phyloP scores from a whole-genome alignment of 2,113 vertebrate species.

The Tenrec ecaudatus region DNA sequence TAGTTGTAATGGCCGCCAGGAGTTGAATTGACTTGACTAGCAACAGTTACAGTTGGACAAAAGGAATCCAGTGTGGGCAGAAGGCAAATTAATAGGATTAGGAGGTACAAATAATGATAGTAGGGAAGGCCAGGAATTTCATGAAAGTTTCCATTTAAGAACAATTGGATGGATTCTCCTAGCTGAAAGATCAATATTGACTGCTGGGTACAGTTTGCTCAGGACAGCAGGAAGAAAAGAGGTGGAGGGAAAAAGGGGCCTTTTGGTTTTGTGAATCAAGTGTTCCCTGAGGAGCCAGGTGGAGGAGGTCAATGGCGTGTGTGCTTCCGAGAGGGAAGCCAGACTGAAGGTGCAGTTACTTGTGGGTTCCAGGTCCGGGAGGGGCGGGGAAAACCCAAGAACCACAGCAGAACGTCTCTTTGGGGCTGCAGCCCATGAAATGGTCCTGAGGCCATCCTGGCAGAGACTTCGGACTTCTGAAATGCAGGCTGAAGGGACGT shows the following conservation, averaged over 20 bases:
- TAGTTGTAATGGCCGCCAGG: not conserved
- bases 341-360: not conserved
- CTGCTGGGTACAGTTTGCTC: accelerated
- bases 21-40: too few species aligned
- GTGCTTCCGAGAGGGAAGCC: not conserved
- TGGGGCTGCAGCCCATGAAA: not conserved
- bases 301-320: too few species aligned
- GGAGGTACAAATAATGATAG: not conserved
- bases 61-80: not conserved
- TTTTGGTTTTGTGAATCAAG: not conserved
- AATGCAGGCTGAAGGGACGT: too few species aligned
- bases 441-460: not conserved
- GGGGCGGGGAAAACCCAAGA: too few species aligned
- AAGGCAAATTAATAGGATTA: not conserved
- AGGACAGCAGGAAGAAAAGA: not conserved
- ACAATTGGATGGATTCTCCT: accelerated
- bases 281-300: not conserved
- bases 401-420: not conserved
- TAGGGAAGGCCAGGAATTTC: not conserved
- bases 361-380: not conserved
- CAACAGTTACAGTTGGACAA: too few species aligned
- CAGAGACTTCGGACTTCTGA: too few species aligned
- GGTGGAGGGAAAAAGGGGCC: not conserved
- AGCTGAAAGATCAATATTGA: accelerated
- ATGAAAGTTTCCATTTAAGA: too few species aligned